phyloP scores from a whole-genome alignment of 1,140 invertebrate species.

The Solenopsis invicta region DNA sequence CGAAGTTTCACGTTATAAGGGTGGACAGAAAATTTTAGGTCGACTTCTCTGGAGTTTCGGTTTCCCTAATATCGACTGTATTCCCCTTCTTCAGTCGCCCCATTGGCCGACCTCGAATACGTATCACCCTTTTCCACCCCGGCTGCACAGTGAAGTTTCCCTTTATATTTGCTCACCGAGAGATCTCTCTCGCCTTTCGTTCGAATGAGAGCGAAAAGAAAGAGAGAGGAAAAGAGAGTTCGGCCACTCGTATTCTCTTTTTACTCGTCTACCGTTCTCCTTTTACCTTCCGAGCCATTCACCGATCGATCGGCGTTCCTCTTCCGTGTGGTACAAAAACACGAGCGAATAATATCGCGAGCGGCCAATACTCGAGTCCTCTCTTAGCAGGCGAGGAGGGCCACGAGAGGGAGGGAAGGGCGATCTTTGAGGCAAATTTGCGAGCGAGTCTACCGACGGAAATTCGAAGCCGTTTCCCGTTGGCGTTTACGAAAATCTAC shows the following conservation, averaged over 20 bases:
- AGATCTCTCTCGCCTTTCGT: conserved; percentile 27
- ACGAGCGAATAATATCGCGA: conserved; percentile 57
- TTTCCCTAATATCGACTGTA: conserved; percentile 61
- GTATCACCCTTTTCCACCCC: conserved; percentile 41
- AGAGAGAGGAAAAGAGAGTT: neutral
- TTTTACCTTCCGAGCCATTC: conserved; percentile 34
- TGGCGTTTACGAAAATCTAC: conserved; percentile 49
- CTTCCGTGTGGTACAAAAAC: conserved; percentile 29
- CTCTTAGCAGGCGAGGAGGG: neutral
- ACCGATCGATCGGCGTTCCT: conserved; percentile 43
- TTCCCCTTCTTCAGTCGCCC: neutral
- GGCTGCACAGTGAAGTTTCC: conserved; percentile 44
- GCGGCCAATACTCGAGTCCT: conserved; percentile 36
- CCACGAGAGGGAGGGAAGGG: neutral
- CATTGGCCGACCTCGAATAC: conserved; percentile 47
- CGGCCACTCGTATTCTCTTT: conserved; percentile 55
- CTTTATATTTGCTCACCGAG: conserved; percentile 64
- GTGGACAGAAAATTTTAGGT: conserved; percentile 38
- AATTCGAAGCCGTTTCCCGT: conserved; percentile 43
- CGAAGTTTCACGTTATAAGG: conserved; percentile 37
- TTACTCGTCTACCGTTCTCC: conserved; percentile 55
- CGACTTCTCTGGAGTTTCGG: conserved; percentile 35
- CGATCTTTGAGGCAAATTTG: conserved; percentile 54
- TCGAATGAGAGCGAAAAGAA: neutral
- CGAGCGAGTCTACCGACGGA: conserved; percentile 1